Conservation (phyloP, 37 sponge, comb jelly and placozoan genomes). For the Halichondria panicea region DNA sequence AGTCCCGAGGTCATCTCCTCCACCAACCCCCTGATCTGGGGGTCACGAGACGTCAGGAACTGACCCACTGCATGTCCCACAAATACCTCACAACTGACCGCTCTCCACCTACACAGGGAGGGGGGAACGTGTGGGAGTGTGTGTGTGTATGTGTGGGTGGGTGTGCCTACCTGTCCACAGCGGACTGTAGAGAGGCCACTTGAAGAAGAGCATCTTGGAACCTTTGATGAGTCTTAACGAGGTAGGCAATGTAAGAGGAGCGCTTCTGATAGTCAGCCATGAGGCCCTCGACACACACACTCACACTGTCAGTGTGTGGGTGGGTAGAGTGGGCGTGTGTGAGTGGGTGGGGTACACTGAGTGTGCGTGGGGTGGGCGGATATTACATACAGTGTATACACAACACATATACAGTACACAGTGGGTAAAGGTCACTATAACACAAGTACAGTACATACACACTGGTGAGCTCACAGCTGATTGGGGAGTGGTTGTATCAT, state of each 20-base stretch:
- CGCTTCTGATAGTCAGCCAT: constrained; percentile 36
- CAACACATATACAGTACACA: not conserved
- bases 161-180: constrained; percentile 49
- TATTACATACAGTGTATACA: no score
- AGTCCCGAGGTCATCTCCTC: constrained; percentile 13
- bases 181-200: constrained; percentile 23
- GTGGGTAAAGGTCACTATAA: not conserved
- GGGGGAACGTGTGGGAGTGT: not conserved
- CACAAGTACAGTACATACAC: not conserved
- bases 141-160: not conserved
- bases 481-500: constrained; percentile 41
- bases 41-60: constrained; percentile 32
- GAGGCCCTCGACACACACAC: constrained; percentile 27
- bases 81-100: constrained; percentile 36
- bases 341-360: no score
- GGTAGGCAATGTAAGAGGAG: constrained; percentile 44
- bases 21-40: constrained; percentile 16
- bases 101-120: constrained; percentile 12
- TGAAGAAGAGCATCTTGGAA: constrained; percentile 54
- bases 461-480: constrained; percentile 18
- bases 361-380: no score
- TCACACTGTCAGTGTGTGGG: constrained; percentile 14
- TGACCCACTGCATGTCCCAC: constrained; percentile 28
- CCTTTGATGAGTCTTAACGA: constrained; percentile 49
- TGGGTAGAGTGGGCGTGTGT: no score